A percentile compares a stretch with the other conserved stretches of the same genome.
Evolutionary conservation across 2,797 vertebrate species (phyloP).

Genomic region (Chaetodon trifasciatus): DNA sequence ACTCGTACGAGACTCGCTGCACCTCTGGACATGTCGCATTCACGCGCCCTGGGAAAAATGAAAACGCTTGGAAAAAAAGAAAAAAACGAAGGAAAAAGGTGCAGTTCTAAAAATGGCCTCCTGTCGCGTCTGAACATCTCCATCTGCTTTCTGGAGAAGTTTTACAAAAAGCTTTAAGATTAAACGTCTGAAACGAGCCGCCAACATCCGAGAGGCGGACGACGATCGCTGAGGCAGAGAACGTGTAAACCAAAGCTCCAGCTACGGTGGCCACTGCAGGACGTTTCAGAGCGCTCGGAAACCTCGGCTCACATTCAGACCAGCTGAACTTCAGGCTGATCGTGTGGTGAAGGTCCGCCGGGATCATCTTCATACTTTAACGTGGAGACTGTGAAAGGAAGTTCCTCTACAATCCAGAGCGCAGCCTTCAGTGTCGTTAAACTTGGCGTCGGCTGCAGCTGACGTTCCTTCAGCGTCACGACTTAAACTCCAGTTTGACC

Average conservation of each 20-base stretch:
- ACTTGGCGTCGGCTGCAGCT: too few species aligned
- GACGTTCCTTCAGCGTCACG: not conserved
- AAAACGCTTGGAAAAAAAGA: not conserved
- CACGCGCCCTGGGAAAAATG: not conserved
- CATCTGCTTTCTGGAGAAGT: not conserved
- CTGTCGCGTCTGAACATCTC: slow-evolving; percentile 6
- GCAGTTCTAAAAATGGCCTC: slow-evolving; percentile 11
- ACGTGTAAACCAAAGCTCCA: too few species aligned
- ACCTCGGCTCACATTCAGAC: not conserved
- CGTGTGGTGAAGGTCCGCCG: too few species aligned
- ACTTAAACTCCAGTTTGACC: too few species aligned
- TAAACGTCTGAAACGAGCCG: not conserved
- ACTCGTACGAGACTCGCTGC: slow-evolving; percentile 21
- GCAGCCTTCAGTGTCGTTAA: too few species aligned
- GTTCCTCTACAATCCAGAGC: too few species aligned
- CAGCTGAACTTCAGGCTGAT: not conserved
- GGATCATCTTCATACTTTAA: too few species aligned
- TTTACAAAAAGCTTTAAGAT: not conserved
- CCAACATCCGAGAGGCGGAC: too few species aligned
- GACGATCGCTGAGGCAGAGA: not conserved
- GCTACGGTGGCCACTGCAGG: not conserved
- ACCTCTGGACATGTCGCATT: slow-evolving; percentile 24
- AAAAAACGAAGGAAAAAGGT: too few species aligned
- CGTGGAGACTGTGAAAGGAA: too few species aligned
- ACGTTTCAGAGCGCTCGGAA: not conserved